Evolutionary conservation across 37 sponge, comb jelly and placozoan genomes (phyloP), one percentile per base, ranked within the genome.

Genomic region (Axinella damicornis): DNA sequence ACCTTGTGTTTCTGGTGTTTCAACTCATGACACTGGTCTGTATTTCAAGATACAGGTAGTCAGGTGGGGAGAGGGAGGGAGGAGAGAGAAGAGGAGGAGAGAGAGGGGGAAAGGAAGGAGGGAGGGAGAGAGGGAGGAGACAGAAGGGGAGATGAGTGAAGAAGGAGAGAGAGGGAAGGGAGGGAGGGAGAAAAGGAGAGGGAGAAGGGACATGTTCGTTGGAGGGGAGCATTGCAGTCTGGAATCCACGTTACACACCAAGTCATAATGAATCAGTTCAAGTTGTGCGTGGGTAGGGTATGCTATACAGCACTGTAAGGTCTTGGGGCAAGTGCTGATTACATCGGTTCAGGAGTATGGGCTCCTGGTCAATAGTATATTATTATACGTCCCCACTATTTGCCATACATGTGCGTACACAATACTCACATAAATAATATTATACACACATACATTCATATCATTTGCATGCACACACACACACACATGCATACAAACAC

Each of bases 81-180:
- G 58, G 66, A 65, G 59, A 60, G 70, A 4, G 84, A 83, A 55
- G 46, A 69, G 53, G 68, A 66, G 52, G 46, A 74, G 39, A 58
- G 57, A 5, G 32, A 60, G 65, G 63, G 73, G 56, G 38, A 62
- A 53, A 86, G 74, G 46, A 9, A 65, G 72, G 4, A 73, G 65
- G 16, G 87, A 88, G 22, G 39, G 32, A 6, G n/a, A 70, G 20
- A n/a, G 31, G 36, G 27, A 61, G 60, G 38, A 64, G 32, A 58
- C 52, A 25, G 32, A 30, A 55, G 60, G 60, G 54, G 77, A 80
- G 39, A 74, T 46, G 11, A 9, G 32, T 6, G 60, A 37, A 39
- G 36, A 73, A 34, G 65, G 64, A 46, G 34, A 21, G 16, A 32
- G 21, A 54, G 21, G 9, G 46, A 46, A 9, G 4, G 46, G 46